A percentile compares a stretch with the other conserved stretches of the same genome.
Conservation (phyloP, 2,888 invertebrate species). For the Linnaemya tessellans region DNA sequence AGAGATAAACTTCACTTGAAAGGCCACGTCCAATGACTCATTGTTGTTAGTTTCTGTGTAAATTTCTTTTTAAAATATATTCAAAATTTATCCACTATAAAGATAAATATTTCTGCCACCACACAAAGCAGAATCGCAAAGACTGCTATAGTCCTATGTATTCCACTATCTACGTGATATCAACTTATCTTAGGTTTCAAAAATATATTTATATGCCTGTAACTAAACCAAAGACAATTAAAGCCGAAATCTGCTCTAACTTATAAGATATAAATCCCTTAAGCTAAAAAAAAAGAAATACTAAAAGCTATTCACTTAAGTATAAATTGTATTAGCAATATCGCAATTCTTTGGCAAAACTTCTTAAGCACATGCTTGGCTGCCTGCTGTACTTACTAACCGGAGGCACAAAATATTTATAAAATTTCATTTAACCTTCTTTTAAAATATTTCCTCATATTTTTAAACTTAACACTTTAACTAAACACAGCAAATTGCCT, state of each 20-base stretch:
- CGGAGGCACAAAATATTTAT: conserved; percentile 39
- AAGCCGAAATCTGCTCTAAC: background rate
- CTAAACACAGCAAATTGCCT: conserved; percentile 14
- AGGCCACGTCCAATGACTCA: too few relatives aligned
- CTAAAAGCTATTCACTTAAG: background rate
- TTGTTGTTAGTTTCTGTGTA: too few relatives aligned
- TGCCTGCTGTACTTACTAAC: conserved; percentile 21
- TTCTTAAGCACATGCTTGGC: background rate
- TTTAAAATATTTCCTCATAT: conserved; percentile 13
- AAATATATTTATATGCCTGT: too few relatives aligned
- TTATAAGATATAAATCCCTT: background rate
- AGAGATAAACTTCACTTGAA: too few relatives aligned
- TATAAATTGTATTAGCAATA: background rate
- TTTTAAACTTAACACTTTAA: conserved; percentile 34
- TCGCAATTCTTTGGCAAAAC: background rate
- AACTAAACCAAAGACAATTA: background rate
- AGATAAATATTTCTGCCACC: too few relatives aligned
- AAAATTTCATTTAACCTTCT: conserved; percentile 36
- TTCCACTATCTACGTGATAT: too few relatives aligned
- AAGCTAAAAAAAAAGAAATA: background rate
- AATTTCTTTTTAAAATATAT: too few relatives aligned
- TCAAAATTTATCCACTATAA: too few relatives aligned
- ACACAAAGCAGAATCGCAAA: too few relatives aligned
- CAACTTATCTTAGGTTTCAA: too few relatives aligned
- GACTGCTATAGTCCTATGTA: too few relatives aligned